Percentiles rank a stretch among this genome's conserved stretches.
These are phyloP conservation scores for Novumbra hubbsi DNA, from an alignment of 2,797 vertebrate genomes.

Conservation along the genomic window DNA sequence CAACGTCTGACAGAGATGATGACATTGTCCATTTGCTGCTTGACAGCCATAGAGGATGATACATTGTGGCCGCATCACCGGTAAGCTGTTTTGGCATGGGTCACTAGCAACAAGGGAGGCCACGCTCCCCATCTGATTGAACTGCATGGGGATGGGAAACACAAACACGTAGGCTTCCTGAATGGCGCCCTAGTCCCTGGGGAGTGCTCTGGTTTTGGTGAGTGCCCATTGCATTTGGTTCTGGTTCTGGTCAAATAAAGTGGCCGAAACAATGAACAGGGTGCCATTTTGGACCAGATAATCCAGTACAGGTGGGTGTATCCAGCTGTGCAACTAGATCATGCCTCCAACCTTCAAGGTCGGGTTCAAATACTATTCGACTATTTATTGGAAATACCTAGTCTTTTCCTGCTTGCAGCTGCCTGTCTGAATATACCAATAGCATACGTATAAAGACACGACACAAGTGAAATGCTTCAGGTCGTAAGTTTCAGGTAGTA, in stretches of 20 bases:
- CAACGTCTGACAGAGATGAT: slow-evolving; percentile 43
- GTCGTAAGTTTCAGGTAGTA: not conserved
- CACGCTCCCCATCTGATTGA: slow-evolving; percentile 44
- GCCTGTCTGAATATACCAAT: not conserved
- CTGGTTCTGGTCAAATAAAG: no score
- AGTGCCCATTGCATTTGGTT: no score
- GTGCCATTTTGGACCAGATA: no score
- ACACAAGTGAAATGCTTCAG: not conserved
- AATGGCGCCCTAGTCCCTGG: not conserved
- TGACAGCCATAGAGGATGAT: slow-evolving; percentile 64
- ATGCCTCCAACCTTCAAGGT: slow-evolving; percentile 37
- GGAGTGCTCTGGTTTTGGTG: no score
- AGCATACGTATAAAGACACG: not conserved
- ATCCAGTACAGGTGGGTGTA: slow-evolving; percentile 56
- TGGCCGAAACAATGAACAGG: no score
- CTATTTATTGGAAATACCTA: not conserved
- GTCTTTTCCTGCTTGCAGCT: not conserved
- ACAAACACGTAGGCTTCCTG: not conserved
- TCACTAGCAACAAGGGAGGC: slow-evolving; percentile 51
- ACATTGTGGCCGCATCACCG: slow-evolving; percentile 49
- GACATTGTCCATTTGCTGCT: slow-evolving; percentile 64
- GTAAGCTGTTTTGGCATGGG: slow-evolving; percentile 60
- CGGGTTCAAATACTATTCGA: not conserved
- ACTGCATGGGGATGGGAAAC: slow-evolving; percentile 33
- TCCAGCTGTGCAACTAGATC: slow-evolving; percentile 64